phyloP scores from a whole-genome alignment of 2,888 invertebrate genomes.

The Idaea biselata region DNA sequence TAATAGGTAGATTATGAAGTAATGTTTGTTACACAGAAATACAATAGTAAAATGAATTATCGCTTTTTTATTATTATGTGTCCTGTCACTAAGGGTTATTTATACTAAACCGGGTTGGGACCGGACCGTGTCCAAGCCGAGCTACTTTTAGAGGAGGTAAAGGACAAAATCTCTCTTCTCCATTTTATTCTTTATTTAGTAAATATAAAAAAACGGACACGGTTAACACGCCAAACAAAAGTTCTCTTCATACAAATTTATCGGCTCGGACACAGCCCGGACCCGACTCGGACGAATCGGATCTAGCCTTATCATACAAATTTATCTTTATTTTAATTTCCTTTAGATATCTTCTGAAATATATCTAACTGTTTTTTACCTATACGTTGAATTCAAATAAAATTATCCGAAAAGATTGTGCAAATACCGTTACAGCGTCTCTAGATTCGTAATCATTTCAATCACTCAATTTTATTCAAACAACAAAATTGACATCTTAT shows the following conservation, averaged over 20 bases:
- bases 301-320: too few relatives aligned
- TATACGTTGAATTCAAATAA: conserved; percentile 13
- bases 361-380: neutral
- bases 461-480: neutral
- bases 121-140: too few relatives aligned
- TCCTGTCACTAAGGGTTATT: too few relatives aligned
- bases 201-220: too few relatives aligned
- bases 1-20: conserved; percentile 62
- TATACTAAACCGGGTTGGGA: neutral
- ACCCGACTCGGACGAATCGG: too few relatives aligned
- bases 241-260: too few relatives aligned
- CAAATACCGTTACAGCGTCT: neutral
- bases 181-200: too few relatives aligned
- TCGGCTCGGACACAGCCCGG: too few relatives aligned
- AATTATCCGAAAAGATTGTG: conserved; percentile 11
- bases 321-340: neutral
- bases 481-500: neutral
- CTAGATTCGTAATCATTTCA: neutral
- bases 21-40: conserved; percentile 79
- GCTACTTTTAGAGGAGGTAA: too few relatives aligned
- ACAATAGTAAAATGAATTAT: conserved; percentile 57
- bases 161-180: too few relatives aligned
- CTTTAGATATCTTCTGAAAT: neutral
- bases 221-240: too few relatives aligned
- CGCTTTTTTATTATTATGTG: conserved; percentile 36